These are phyloP conservation scores for Conistra vaccinii DNA, from an alignment of 2,888 invertebrate genomes.

Conservation along the genomic window DNA sequence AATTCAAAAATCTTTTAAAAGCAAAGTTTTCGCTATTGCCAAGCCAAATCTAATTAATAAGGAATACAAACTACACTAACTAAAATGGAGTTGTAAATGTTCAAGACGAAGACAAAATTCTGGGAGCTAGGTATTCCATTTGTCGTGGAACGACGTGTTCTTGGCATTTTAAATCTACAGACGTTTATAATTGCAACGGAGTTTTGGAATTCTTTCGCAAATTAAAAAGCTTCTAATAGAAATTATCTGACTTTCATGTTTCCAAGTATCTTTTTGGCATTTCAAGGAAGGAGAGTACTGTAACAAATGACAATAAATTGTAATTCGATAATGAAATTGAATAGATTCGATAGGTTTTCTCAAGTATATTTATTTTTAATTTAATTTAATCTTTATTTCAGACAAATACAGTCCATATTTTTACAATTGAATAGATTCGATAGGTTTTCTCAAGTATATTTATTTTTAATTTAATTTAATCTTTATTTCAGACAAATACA, in stretches of 20 bases:
- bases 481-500: too few relatives aligned
- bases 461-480: neutral
- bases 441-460: neutral
- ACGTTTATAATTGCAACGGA: slow-evolving; percentile 20
- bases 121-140: slow-evolving; percentile 11
- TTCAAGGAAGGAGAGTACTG: neutral
- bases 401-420: too few relatives aligned
- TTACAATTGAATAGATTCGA: neutral
- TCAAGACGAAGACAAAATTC: slow-evolving; percentile 24
- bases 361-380: neutral
- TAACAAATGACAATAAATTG: neutral
- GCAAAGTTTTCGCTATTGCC: neutral
- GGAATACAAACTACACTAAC: neutral
- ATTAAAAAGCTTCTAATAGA: neutral
- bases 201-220: slow-evolving; percentile 22
- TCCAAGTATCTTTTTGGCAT: neutral
- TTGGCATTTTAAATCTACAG: slow-evolving; percentile 7
- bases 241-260: neutral
- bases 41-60: slow-evolving; percentile 23
- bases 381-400: neutral
- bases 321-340: neutral
- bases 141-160: slow-evolving; percentile 21
- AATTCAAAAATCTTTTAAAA: neutral
- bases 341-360: neutral
- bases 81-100: slow-evolving; percentile 8